Evolutionary conservation across 2,888 invertebrate genomes (phyloP).

Genomic region (Drosophila mulleri): DNA sequence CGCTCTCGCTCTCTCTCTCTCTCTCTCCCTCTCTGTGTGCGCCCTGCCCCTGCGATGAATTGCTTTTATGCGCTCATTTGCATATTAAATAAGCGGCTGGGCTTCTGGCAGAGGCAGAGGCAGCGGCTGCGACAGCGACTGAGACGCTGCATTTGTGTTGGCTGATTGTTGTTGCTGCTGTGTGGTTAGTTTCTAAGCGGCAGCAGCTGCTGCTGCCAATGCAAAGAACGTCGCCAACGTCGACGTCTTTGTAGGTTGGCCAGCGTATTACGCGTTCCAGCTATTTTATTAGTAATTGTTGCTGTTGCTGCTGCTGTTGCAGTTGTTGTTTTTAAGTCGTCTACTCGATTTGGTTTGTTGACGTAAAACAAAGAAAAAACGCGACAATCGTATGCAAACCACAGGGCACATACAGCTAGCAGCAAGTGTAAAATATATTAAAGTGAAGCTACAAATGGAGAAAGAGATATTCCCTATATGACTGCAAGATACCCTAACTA

Average conservation of each 20-base stretch:
- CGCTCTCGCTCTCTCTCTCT: neutral
- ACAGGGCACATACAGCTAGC: conserved; percentile 28
- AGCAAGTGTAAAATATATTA: conserved; percentile 37
- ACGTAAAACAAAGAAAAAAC: conserved; percentile 66
- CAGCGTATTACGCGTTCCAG: conserved; percentile 61
- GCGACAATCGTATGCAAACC: conserved; percentile 29
- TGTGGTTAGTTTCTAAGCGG: conserved; percentile 69
- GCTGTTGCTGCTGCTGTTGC: neutral
- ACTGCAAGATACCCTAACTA: neutral
- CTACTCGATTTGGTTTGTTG: conserved; percentile 70
- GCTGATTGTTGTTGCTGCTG: conserved; percentile 30
- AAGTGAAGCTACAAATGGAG: conserved; percentile 2
- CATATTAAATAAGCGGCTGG: conserved; percentile 75
- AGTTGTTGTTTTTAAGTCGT: conserved; percentile 31
- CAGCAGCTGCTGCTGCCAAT: conserved; percentile 60
- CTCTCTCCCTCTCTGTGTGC: neutral
- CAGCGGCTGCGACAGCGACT: conserved; percentile 24
- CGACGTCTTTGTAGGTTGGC: conserved; percentile 58
- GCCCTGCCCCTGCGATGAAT: conserved; percentile 74
- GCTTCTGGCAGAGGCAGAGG: conserved; percentile 15
- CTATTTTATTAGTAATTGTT: conserved; percentile 38
- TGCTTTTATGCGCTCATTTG: conserved; percentile 78
- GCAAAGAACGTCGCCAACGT: conserved; percentile 57
- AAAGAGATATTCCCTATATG: neutral
- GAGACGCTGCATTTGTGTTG: conserved; percentile 59